A percentile compares a stretch with the other conserved stretches of the same genome.
These are phyloP conservation scores for Lepidurus apus DNA, from an alignment of 1,140 invertebrate genomes.

Conservation along the genomic window DNA sequence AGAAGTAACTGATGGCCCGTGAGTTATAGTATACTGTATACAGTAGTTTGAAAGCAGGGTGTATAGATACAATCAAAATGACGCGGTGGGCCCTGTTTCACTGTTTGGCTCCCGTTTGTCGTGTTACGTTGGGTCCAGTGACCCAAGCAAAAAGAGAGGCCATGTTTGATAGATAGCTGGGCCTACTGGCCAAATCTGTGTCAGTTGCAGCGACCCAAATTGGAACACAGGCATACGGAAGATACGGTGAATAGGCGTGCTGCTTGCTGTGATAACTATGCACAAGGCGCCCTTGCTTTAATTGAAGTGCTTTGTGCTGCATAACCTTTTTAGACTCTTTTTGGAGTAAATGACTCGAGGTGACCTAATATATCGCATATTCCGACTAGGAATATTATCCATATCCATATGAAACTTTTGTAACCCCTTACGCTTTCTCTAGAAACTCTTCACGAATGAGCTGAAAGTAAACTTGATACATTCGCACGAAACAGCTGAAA, in stretches of 20 bases:
- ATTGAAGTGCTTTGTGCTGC: not conserved
- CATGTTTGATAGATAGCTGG: not conserved
- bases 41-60: not conserved
- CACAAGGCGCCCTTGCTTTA: not conserved
- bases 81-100: not conserved
- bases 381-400: too few relatives aligned
- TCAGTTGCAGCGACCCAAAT: not conserved
- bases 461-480: too few relatives aligned
- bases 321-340: not conserved
- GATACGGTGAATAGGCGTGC: not conserved
- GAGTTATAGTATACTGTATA: too few relatives aligned
- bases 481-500: too few relatives aligned
- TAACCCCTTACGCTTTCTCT: too few relatives aligned
- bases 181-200: not conserved
- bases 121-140: not conserved
- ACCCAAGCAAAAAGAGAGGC: not conserved
- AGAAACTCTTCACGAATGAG: too few relatives aligned
- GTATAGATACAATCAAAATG: not conserved
- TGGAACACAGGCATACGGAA: not conserved
- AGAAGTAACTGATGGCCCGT: not conserved
- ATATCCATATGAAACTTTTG: too few relatives aligned
- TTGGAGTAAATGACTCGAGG: not conserved
- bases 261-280: not conserved
- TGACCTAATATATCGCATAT: too few relatives aligned
- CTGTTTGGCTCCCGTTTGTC: not conserved